phyloP scores from a whole-genome alignment of 1,140 invertebrate genomes.

The Himalopsyche phryganea region DNA sequence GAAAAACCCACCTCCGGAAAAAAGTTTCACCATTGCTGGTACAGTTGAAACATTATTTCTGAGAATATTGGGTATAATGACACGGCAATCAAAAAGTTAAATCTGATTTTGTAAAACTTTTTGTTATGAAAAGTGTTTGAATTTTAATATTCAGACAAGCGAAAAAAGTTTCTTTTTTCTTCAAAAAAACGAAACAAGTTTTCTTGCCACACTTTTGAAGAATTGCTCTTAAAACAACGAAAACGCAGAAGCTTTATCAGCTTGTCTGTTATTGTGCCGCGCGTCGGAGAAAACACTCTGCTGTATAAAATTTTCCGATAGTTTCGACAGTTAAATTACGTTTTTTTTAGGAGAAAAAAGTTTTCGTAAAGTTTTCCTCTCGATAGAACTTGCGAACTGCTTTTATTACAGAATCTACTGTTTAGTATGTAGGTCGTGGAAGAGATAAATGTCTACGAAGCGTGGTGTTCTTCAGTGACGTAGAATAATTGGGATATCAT shows the following conservation, averaged over 20 bases:
- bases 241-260: conserved; percentile 3
- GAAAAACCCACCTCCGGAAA: too few relatives aligned
- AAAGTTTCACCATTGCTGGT: too few relatives aligned
- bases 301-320: conserved; percentile 22
- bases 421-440: not conserved
- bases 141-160: too few relatives aligned
- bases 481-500: too few relatives aligned
- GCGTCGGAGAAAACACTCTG: not conserved
- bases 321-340: conserved; percentile 28
- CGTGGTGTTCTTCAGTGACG: not conserved
- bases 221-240: conserved; percentile 6
- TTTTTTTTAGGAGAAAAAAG: conserved; percentile 12
- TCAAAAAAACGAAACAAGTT: not conserved
- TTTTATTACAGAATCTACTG: conserved; percentile 1
- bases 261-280: conserved; percentile 3
- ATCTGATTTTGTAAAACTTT: too few relatives aligned
- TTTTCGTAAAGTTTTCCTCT: conserved; percentile 6
- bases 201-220: conserved; percentile 1
- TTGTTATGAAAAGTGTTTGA: too few relatives aligned
- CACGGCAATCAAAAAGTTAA: too few relatives aligned
- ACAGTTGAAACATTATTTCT: too few relatives aligned
- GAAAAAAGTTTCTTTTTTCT: not conserved
- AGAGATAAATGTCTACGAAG: not conserved
- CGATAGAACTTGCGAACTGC: conserved; percentile 6
- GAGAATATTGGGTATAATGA: too few relatives aligned